These are phyloP conservation scores for Chaenocephalus aceratus DNA, from an alignment of 2,113 vertebrate species.

Conservation along the genomic window DNA sequence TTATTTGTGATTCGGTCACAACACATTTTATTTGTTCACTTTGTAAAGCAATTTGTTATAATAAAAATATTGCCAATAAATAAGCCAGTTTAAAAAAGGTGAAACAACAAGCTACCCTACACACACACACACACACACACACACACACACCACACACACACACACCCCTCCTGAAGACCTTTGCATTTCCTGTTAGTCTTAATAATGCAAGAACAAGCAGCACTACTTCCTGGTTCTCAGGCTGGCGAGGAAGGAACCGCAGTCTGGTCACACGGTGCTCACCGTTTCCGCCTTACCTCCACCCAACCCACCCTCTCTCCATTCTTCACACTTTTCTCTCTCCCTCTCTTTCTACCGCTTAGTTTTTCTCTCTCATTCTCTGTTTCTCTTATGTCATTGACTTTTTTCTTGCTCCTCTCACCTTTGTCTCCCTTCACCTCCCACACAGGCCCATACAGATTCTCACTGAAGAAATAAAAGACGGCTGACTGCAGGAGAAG, in stretches of 20 bases:
- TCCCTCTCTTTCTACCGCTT: constrained; percentile 35
- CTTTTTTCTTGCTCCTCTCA: constrained; percentile 35
- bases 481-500: constrained; percentile 42
- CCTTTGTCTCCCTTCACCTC: constrained; percentile 57
- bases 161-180: constrained; percentile 79
- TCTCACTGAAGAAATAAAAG: constrained; percentile 11
- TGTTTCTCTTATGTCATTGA: constrained; percentile 37
- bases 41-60: not conserved
- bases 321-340: constrained; percentile 40
- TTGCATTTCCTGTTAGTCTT: constrained; percentile 85
- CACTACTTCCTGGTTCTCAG: constrained; percentile 86
- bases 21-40: too few relatives aligned
- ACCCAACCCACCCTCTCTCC: constrained; percentile 35
- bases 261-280: constrained; percentile 85
- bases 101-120: constrained; percentile 7
- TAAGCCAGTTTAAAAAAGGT: not conserved
- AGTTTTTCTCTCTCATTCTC: constrained; percentile 26
- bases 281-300: constrained; percentile 51
- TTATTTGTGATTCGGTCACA: too few relatives aligned
- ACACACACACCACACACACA: too few relatives aligned
- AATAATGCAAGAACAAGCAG: constrained; percentile 83
- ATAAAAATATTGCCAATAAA: too few relatives aligned
- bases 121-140: too few relatives aligned
- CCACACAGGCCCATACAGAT: constrained; percentile 57
- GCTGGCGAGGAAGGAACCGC: constrained; percentile 84